A percentile compares a stretch with the other conserved stretches of the same genome.
Evolutionary conservation across 2,888 invertebrate genomes (phyloP).

Genomic region (Nomada goodeniana): DNA sequence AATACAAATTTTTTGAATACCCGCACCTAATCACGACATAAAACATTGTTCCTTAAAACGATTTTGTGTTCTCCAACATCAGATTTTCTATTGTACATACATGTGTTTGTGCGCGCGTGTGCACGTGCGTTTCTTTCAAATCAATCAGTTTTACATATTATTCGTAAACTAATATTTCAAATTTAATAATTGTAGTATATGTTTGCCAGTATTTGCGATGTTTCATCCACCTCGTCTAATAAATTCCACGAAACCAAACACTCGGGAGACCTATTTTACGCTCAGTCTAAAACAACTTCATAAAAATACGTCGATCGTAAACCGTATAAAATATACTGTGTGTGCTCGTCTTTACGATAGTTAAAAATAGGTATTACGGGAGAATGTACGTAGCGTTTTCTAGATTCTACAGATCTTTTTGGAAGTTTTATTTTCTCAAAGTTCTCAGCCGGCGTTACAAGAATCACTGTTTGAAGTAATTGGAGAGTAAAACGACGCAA

Average conservation of each 20-base stretch:
- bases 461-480: slow-evolving; percentile 25
- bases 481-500: not conserved
- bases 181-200: slow-evolving; percentile 1
- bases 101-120: not conserved
- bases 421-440: slow-evolving; percentile 24
- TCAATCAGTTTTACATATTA: slow-evolving; percentile 8
- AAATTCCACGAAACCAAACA: slow-evolving; percentile 22
- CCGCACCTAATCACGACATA: slow-evolving; percentile 23
- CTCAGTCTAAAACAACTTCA: slow-evolving; percentile 37
- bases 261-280: slow-evolving; percentile 14
- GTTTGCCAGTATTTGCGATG: slow-evolving; percentile 1
- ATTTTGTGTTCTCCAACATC: slow-evolving; percentile 23
- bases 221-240: not conserved
- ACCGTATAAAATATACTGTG: slow-evolving; percentile 46
- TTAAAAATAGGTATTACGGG: slow-evolving; percentile 34
- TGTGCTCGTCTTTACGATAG: slow-evolving; percentile 26
- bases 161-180: slow-evolving; percentile 1
- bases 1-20: slow-evolving; percentile 45
- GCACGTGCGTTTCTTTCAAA: slow-evolving; percentile 30
- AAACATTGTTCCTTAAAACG: slow-evolving; percentile 51
- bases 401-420: slow-evolving; percentile 14
- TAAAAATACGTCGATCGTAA: slow-evolving; percentile 45
- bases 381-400: slow-evolving; percentile 11
- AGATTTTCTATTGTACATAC: slow-evolving; percentile 13
- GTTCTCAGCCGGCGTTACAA: slow-evolving; percentile 50